Base-by-base conservation (phyloP, 1,140 invertebrate species). In the Aleiodes sp. region DNA sequence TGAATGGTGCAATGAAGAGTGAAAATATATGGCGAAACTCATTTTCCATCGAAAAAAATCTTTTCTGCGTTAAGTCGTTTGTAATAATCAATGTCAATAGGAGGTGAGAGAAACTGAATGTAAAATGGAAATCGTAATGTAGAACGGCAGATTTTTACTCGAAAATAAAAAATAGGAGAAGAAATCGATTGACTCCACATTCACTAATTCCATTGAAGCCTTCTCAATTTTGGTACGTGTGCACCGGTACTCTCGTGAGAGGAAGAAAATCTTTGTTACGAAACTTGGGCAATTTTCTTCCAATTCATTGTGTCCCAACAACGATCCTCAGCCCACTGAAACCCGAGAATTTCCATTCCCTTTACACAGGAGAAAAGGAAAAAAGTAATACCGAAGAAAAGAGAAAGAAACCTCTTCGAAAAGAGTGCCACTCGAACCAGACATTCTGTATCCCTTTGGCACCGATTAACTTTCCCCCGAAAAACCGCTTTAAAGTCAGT, bases 261-360 rank as follows among this genome's bases (percentile, higher is more conserved):
- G 41, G 31, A n/a, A 21, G 41, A 46, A 46, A 46, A 46, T 46
- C 41, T 19, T 46, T 46, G 41, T 46, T 46, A 46, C 16, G 14
- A 46, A 46, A 46, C 41, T 46, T 46, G 41, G 41, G 41, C 41
- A 46, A 46, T 46, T 46, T 46, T 46, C 41, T 46, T 46, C 41
- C 41, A 19, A 46, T 46, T 46, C 41, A 46, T 46, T 46, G 41
- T 46, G 41, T 46, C 41, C 41, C 41, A 46, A 19, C 41, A 46
- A 46, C 41, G 41, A 46, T 46, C 41, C 41, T 21, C 41, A 14
- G 14, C 8, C 16, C 7, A 14, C 16, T 46, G 2, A n/a, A 46
- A 19, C 41, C 41, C 41, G 41, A 19, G 41, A 46, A 46, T 46
- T 46, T 46, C 41, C 41, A 46, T 46, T 46, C 41, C 41, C 41